Base-by-base conservation (phyloP, 1,140 invertebrate genomes). In the Globodera rostochiensis region DNA sequence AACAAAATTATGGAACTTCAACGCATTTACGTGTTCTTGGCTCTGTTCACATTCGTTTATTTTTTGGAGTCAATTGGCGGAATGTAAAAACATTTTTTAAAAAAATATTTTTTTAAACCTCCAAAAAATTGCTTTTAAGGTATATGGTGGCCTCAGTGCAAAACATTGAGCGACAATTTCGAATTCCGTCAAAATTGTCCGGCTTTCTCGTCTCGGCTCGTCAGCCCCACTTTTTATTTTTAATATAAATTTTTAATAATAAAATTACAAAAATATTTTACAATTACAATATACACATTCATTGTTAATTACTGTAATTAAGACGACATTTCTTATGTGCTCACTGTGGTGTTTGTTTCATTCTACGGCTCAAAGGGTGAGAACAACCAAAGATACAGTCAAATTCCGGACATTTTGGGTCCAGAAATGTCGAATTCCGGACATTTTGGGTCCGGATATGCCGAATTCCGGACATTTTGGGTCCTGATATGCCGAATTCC, bases 281-380 rank as follows among this genome's bases (percentile, higher is more conserved):
- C 36, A 36, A 36, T 36, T 36, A 36, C 1, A 36, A 36, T 36
- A 36, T 36, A 36, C 36, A 36, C 36, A 36, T 36, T 3, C 1
- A 36, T 36, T 47, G n/a, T n/a, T 15, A 79, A 80, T 46, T 47
- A 71, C 11, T 80, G 36, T 66, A 15, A 74, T 82, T 60, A n/a
- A 83, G 89, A 90, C 77, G 88, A 89, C 73, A 86, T 89, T 47
- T 83, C 85, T 6, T 89, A 89, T 75, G 86, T 89, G 64, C 89
- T 88, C 15, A 89, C 88, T 46, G 89, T 89, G 19, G 79, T 90
- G 1, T 89, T 89, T 57, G 81, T 89, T 11, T 87, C 89, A 7
- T 90, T 90, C 70, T 89, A 86, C 73, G 88, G 88, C 45, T 82
- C 79, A 60, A 57, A 50, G 36, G 77, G 77, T 78, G 50, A 13